Evolutionary conservation across 2,797 vertebrate genomes (phyloP).

Genomic region (Pelobates cultripes): DNA sequence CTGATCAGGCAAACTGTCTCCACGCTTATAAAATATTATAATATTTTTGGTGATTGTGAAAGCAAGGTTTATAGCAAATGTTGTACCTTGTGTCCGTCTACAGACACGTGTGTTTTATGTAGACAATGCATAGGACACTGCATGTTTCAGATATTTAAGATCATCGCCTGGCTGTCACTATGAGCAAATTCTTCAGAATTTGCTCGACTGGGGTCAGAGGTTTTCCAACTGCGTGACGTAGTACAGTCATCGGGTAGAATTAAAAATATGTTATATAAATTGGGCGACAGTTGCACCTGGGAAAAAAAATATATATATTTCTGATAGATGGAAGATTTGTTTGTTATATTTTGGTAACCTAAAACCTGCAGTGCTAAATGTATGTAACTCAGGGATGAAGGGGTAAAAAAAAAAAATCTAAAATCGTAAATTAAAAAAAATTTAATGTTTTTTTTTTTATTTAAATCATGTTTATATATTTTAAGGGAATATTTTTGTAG

Average conservation of each 20-base stretch:
- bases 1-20: neutral
- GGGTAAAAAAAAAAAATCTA: conserved; percentile 10
- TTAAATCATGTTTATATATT: conserved; percentile 62
- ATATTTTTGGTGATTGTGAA: neutral
- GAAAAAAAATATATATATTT: neutral
- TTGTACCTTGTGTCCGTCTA: no score
- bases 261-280: neutral
- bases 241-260: no score
- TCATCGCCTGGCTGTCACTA: no score
- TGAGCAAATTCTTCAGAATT: no score
- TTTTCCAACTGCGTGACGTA: no score
- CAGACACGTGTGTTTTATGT: no score
- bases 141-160: no score
- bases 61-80: neutral
- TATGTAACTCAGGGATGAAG: conserved; percentile 54
- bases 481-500: conserved; percentile 65
- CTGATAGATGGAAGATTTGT: neutral
- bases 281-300: neutral
- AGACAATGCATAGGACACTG: no score
- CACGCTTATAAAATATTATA: neutral
- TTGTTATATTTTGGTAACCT: conserved; percentile 33
- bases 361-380: conserved; percentile 32
- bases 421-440: conserved; percentile 67
- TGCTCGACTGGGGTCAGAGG: no score
- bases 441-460: conserved; percentile 54